Base-by-base conservation (phyloP, 1,140 invertebrate species). In the Brachionus calyciflorus region DNA sequence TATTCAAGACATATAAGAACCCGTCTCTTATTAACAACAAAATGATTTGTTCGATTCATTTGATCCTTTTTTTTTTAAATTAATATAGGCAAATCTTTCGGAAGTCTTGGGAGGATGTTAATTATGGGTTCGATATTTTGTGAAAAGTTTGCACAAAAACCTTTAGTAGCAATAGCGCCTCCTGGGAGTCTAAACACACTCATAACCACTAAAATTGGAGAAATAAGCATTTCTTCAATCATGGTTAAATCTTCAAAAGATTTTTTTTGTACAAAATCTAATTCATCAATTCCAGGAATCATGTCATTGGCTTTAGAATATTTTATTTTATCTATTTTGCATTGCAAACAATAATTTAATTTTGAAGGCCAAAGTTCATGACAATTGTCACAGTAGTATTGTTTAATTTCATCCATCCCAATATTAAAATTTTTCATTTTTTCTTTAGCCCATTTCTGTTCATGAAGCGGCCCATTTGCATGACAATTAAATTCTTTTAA, bases 211-310 rank as follows among this genome's bases (percentile, higher is more conserved):
- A 37, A 37, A 37, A 37, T 37, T 5, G 33, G 33, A 28, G 53
- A 55, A 55, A 55, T 55, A 30, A 55, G 7, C 53, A 55, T 55
- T 28, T 30, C 53, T 55, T 55, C 53, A 3, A 55, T 55, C 24
- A 55, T 55, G 26, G 53, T 28, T n/a, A 55, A 30, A 55, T 55
- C 26, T n/a, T 55, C 53, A 14, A 55, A 55, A 55, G 6, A 26
- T 55, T 28, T 55, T 55, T 30, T 55, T 9, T 28, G 3, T 24
- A 28, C 53, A 55, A 9, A 28, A 12, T 28, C 10, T 3, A 55
- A n/a, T 28, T 55, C 53, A 30, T 55, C 53, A 3, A 55, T 55
- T 28, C 53, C 53, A 30, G 53, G 24, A 30, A 55, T n/a, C 53
- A 55, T 55, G 28, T 55, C 26, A 28, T 55, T 55, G 4, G 5